phyloP scores from a whole-genome alignment of 2,113 vertebrate genomes.

The Colaptes auratus region DNA sequence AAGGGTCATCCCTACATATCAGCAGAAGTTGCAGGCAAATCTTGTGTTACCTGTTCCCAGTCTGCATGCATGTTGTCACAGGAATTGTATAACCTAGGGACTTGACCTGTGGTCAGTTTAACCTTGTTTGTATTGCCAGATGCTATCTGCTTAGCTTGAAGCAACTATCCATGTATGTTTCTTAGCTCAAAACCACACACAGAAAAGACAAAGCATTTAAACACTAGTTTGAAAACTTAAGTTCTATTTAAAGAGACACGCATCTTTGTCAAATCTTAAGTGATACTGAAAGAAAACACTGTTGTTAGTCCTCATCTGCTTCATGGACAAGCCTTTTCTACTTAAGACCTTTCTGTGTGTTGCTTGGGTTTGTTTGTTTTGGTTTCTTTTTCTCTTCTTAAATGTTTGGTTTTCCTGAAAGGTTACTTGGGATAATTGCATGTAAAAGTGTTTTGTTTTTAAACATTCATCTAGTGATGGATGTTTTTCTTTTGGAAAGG shows the following conservation, averaged over 20 bases:
- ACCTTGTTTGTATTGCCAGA: neutral
- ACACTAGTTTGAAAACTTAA: neutral
- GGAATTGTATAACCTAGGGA: neutral
- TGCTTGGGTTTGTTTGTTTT: too few relatives aligned
- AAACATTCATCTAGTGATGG: neutral
- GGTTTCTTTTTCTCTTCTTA: neutral
- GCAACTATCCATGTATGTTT: neutral
- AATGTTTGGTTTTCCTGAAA: neutral
- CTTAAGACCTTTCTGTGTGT: too few relatives aligned
- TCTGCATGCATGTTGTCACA: neutral
- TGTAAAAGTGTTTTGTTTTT: neutral
- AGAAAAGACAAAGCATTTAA: neutral
- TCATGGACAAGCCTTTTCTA: neutral
- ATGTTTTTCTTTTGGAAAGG: neutral
- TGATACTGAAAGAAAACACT: neutral
- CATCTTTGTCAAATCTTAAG: neutral
- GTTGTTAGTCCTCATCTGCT: neutral
- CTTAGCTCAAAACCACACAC: neutral
- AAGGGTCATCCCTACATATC: neutral
- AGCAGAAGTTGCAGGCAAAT: neutral
- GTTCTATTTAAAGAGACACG: neutral
- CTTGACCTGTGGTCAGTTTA: neutral
- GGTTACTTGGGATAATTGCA: neutral
- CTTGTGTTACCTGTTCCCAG: neutral
- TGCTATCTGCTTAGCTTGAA: neutral